A percentile compares a stretch with the other conserved stretches of the same genome.
Conservation (phyloP, 2,113 vertebrate species). For the Orthonyx spaldingii region DNA sequence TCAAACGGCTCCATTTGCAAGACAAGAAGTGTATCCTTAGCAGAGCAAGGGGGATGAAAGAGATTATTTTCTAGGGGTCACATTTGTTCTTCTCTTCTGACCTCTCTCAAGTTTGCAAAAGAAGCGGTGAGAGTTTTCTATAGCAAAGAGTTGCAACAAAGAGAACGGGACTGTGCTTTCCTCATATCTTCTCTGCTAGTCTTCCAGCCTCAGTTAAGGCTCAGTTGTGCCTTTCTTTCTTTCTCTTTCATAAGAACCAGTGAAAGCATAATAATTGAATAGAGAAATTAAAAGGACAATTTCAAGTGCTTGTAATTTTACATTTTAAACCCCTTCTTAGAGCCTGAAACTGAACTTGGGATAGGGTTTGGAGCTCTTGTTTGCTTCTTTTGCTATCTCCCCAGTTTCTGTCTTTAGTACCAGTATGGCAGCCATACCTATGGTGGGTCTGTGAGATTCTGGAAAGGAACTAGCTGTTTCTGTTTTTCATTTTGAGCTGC, state of each 20-base stretch:
- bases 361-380: background rate
- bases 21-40: slow-evolving; percentile 67
- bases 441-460: background rate
- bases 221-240: background rate
- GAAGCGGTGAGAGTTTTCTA: slow-evolving; percentile 29
- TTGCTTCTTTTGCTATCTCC: background rate
- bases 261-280: background rate
- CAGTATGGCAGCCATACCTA: background rate
- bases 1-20: slow-evolving; percentile 67
- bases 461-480: background rate
- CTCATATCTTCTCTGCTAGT: background rate
- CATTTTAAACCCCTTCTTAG: background rate
- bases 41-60: slow-evolving; percentile 63
- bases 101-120: slow-evolving; percentile 65
- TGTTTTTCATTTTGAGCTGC: background rate
- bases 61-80: slow-evolving; percentile 66
- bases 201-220: background rate
- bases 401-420: background rate
- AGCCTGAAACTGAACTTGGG: background rate
- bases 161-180: background rate
- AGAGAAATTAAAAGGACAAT: background rate
- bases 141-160: slow-evolving; percentile 40
- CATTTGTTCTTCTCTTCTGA: slow-evolving; percentile 63
- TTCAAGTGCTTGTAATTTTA: background rate
- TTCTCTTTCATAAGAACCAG: background rate